Evolutionary conservation across 2,888 invertebrate species (phyloP), one percentile per base, ranked within the genome.

Genomic region (Callyntrura guangdongensis): DNA sequence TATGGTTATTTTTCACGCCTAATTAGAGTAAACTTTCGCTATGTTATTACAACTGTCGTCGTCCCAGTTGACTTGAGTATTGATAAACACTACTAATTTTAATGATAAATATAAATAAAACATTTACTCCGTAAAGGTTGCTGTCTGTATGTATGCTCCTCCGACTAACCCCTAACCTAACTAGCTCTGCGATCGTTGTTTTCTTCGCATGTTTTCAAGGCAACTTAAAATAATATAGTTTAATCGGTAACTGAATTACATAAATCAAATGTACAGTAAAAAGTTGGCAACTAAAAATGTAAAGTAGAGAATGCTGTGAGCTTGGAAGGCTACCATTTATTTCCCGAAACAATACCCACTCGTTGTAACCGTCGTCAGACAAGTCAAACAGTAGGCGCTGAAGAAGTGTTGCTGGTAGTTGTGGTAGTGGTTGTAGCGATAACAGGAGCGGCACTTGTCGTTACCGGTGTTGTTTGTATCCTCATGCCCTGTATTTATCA

Each of bases 401-500:
- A 12, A 59, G 85, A 85, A 36, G 59, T 49, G 59, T 81, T 86
- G 64, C 56, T 83, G n/a, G 90, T 81, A 61, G 82, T 90, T 81
- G 81, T 82, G 12, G 86, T 53, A 69, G 67, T 20, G n/a, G 89
- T 84, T 59, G 86, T 36, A 20, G 59, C 8, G 61, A 67, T 69
- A 53, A 45, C 81, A 27, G 90, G 25, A 72, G 86, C 36, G 5
- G 86, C 27, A 72, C 72, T 82, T 72, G 90, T 64, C n/a, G 84
- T 56, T 45, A 83, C 86, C 59, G 67, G n/a, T n/a, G 90, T 8
- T 12, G 90, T 91, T 27, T 91, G 82, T 45, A 91, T 82, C 86
- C 83, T 91, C 90, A 91, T 91, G 6, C 90, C 90, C 90, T 91
- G 82, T 25, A 82, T 67, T 83, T 81, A 53, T 83, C 47, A 82